Base-by-base conservation (phyloP, 2,113 vertebrate genomes). In the Enhydra lutris region DNA sequence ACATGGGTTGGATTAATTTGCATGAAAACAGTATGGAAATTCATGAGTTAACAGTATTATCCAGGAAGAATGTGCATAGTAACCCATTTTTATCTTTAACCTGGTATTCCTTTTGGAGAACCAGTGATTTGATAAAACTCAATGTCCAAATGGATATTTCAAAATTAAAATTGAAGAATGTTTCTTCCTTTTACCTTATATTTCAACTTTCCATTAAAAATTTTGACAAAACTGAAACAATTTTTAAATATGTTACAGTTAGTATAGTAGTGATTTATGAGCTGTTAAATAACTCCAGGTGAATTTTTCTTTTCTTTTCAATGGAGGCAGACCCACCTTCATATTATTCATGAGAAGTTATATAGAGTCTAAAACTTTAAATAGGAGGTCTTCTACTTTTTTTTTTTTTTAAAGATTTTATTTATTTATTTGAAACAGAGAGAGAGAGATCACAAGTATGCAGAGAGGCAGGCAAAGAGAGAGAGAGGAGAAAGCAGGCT, bases 271-370 rank as follows among this genome's bases (percentile, higher is more conserved):
- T 45, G 47, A 59, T 69, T 82, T 89, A 78, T 89, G 57, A 89
- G 45, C 89, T 67, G 14, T 76, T 76, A 93, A 73, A 45, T 61
- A 95, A 82, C 23, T 7, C 23, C 69, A 34, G 36, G 59, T 50
- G 59, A 84, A 71, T 89, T 96, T 96, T 90, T 55, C 69, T 95
- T 76, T 87, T 87, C 23, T 36, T 89, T 83, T 93, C 69, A 79
- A 93, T 36, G 45, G 63, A 73, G 36, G n/a, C 34, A 92, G 29
- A 74, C 11, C 4, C 39, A 78, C 55, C 67, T 90, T 81, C 71
- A 26, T 69, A 69, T 85, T 86, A 94, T 17, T 55, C 73, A 96
- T 79, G 34, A 45, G 24, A n/a, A 80, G 84, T 93, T 91, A 71
- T 52, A 94, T 73, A 80, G 29, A 81, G 34, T 81, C 31, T 74